phyloP scores from a whole-genome alignment of 2,113 vertebrate genomes.

The Eulemur rufifrons region DNA sequence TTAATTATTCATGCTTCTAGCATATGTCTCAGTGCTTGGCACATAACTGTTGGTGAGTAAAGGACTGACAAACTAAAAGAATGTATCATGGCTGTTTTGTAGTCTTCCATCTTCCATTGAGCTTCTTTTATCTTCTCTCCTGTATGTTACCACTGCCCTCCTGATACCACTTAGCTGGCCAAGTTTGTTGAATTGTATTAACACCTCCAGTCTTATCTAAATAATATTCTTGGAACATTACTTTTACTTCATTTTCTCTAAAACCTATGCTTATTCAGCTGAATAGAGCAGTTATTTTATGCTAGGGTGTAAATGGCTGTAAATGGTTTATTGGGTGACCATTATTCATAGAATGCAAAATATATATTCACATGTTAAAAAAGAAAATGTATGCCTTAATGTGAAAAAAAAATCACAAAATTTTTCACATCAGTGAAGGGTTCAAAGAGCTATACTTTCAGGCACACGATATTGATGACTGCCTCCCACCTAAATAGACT shows the following conservation, averaged over 20 bases:
- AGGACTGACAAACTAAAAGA: neutral
- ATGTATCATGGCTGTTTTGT: neutral
- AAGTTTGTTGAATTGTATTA: neutral
- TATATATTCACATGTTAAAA: neutral
- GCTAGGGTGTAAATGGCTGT: neutral
- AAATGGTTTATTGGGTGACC: neutral
- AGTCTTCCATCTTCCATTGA: neutral
- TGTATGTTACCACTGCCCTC: neutral
- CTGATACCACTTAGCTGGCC: neutral
- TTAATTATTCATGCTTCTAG: neutral
- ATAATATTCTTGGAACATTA: neutral
- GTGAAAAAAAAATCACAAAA: neutral
- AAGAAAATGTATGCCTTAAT: neutral
- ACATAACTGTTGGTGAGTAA: neutral
- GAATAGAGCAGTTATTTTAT: neutral
- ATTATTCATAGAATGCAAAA: neutral
- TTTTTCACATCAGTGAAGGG: neutral
- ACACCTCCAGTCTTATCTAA: neutral
- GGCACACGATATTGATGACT: neutral
- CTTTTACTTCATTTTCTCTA: constrained; percentile 12
- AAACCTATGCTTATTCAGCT: neutral
- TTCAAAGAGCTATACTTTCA: neutral
- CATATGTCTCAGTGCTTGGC: neutral
- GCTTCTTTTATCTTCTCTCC: neutral
- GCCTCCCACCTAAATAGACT: neutral